These are phyloP conservation scores for Caenorhabditis sp. DNA, from an alignment of 2,888 invertebrate genomes.

Conservation along the genomic window DNA sequence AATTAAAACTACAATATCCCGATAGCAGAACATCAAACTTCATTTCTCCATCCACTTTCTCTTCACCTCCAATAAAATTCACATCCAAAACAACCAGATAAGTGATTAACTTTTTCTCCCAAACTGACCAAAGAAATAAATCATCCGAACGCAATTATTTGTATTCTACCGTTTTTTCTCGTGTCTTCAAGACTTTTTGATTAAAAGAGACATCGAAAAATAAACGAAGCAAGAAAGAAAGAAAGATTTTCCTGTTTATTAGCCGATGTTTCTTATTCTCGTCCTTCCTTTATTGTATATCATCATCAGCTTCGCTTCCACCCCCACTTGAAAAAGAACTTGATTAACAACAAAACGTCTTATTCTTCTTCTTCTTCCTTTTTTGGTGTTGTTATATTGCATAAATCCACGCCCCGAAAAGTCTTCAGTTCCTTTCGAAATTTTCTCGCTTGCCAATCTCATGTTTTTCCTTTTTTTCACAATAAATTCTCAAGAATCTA, in stretches of 20 bases:
- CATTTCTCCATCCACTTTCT: too few relatives aligned
- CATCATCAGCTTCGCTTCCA: not conserved
- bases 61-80: too few relatives aligned
- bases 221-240: too few relatives aligned
- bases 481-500: too few relatives aligned
- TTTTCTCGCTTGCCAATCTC: too few relatives aligned
- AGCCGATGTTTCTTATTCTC: not conserved
- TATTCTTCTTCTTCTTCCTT: constrained; percentile 9
- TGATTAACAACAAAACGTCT: not conserved
- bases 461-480: too few relatives aligned
- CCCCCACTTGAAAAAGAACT: not conserved
- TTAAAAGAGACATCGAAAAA: not conserved
- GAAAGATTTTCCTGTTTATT: not conserved
- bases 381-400: constrained; percentile 6
- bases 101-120: not conserved
- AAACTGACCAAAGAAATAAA: not conserved
- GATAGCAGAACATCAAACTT: too few relatives aligned
- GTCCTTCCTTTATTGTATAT: not conserved
- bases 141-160: not conserved
- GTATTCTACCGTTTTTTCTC: not conserved
- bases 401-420: constrained; percentile 12
- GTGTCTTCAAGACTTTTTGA: not conserved
- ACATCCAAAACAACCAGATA: not conserved
- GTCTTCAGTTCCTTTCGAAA: too few relatives aligned
- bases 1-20: too few relatives aligned